Percentiles rank a stretch among this genome's conserved stretches.
Evolutionary conservation across 1,140 invertebrate genomes (phyloP).

Genomic region (Chironomus striatipennis): DNA sequence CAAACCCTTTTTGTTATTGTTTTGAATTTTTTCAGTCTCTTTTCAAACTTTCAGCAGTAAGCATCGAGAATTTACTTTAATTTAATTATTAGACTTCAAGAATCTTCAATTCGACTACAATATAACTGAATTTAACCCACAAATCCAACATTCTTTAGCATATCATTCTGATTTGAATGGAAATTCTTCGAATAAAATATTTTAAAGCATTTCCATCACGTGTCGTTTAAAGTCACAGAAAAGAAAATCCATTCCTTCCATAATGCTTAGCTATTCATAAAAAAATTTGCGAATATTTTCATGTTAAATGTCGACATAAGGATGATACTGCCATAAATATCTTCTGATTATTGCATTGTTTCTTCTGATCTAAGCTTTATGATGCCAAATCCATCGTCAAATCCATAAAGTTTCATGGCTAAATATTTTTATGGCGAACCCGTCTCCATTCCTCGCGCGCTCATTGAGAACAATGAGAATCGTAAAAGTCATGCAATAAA

Average conservation of each 20-base stretch:
- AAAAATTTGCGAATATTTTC: constrained; percentile 7
- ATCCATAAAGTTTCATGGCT: constrained; percentile 7
- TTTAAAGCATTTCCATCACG: no score
- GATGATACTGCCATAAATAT: constrained; percentile 13
- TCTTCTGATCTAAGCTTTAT: background rate
- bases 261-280: background rate
- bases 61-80: no score
- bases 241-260: background rate
- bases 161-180: no score
- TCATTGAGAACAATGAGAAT: background rate
- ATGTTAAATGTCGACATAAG: constrained; percentile 1
- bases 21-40: no score
- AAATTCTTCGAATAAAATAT: no score
- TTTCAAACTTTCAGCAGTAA: no score
- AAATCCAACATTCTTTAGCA: no score
- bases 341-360: background rate
- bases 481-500: background rate
- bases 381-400: constrained; percentile 12
- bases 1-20: no score
- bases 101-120: no score
- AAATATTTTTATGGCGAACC: constrained; percentile 5
- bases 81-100: no score
- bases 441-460: background rate
- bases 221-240: background rate
- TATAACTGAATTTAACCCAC: no score